Base-by-base conservation (phyloP, 2,797 vertebrate species). In the Acipenser ruthenus region DNA sequence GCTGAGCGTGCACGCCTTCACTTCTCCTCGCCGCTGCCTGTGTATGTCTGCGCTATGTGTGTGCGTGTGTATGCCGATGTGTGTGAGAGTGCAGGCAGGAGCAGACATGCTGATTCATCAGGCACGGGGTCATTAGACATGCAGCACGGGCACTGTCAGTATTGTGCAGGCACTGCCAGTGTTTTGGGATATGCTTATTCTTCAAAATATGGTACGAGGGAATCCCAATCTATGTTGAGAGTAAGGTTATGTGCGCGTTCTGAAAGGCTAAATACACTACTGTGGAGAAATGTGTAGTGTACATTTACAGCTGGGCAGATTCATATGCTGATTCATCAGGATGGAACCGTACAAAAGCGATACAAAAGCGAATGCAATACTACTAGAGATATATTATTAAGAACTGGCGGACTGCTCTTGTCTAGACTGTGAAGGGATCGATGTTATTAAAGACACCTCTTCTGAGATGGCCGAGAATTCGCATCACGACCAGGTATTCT, bases 291-390 rank as follows among this genome's bases (percentile, higher is more conserved):
- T 71, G 71, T 74, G 80, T 65, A 68, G 79, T 66, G 65, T 58
- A 64, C 37, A 37, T 4, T 37, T 62, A 49, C 58, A 66, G 70
- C 78, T 60, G 75, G 71, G 76, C 73, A 80, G 83, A 77, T 82
- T 37, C 3, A 37, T 37, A 83, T 88, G 90, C 89, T 89, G 91
- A 88, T 89, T 89, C 88, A 89, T 90, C 88, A 90, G 78, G 87
- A 75, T 23, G 65, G 49, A 51, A 65, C 62, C 64, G 63, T 66
- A 56, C 67, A 69, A 64, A 65, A 60, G 47, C 50, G 69, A 49
- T 18, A 63, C 65, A 52, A 60, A 65, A 50, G 55, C 60, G 2
- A 60, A 62, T 37, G 37, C 37, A 37, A 37, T 37, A 37, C 18
- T 37, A 5, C 37, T 37, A 37, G 37, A 37, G 37, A 0, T 37